These are phyloP conservation scores for Saccostrea glomerata DNA, from an alignment of 1,140 invertebrate species.

Conservation along the genomic window DNA sequence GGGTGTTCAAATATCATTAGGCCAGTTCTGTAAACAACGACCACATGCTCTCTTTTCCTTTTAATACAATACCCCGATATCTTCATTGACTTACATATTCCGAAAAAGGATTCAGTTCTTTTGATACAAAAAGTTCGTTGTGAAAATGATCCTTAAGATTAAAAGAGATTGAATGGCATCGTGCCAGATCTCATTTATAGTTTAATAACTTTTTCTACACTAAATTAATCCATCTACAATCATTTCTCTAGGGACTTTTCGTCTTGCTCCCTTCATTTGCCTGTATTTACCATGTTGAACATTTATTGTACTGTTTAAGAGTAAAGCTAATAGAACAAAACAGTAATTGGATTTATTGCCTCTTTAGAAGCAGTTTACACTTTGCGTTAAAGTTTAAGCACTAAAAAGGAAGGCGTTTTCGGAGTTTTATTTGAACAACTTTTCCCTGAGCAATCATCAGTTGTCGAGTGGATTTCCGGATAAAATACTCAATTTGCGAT, in stretches of 20 bases:
- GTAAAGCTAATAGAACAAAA: constrained; percentile 28
- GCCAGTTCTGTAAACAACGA: neutral
- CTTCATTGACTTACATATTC: neutral
- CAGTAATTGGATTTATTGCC: constrained; percentile 19
- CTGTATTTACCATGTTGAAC: constrained; percentile 16
- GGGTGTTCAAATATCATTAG: constrained; percentile 7
- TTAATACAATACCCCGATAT: neutral
- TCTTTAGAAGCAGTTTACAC: neutral
- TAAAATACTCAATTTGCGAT: constrained; percentile 24
- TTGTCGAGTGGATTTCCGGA: constrained; percentile 30
- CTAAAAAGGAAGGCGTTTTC: neutral
- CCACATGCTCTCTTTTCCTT: constrained; percentile 7
- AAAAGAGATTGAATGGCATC: neutral
- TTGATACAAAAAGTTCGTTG: neutral
- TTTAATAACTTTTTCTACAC: constrained; percentile 28
- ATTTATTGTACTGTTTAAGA: constrained; percentile 21
- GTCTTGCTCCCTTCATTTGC: neutral
- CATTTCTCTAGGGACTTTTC: neutral
- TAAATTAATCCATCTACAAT: constrained; percentile 25
- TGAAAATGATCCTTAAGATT: constrained; percentile 4
- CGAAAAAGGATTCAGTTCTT: neutral
- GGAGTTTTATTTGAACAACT: neutral
- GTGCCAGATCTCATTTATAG: constrained; percentile 15
- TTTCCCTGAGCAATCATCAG: neutral
- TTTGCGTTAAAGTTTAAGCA: neutral